Base-by-base conservation (phyloP, 64 coral and sea anemone genomes). In the Pocillopora damicornis region DNA sequence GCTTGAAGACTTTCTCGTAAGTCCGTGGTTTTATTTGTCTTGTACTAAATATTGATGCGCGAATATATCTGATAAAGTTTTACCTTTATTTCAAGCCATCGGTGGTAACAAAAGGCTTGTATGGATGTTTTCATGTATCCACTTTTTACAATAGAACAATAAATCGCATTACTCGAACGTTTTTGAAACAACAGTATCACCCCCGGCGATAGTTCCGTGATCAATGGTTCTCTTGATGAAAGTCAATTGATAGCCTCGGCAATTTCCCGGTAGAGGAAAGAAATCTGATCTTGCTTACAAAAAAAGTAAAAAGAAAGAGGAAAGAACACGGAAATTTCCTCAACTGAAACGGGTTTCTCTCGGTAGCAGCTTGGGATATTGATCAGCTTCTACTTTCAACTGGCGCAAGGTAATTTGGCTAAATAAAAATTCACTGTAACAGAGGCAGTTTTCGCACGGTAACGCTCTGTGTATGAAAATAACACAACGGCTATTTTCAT, bases 391-490 rank as follows among this genome's bases (percentile, higher is more conserved):
- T 51, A 23, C 18, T 23, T n/a, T 25, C 67, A 5, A 71, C 20
- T 25, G 66, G 9, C 66, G 4, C 22, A n/a, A 22, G 3, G 77
- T 59, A 20, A 11, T 60, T 72, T 67, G 7, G 16, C 64, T 71
- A 9, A 73, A 59, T 58, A 22, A 51, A 71, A 57, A 20, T 85
- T 58, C 22, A n/a, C 64, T 35, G n/a, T 2, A 73, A 18, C 81
- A 85, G 81, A 58, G 81, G 64, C 3, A 45, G 23, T 26, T 16
- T 58, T 85, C 81, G 81, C 81, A 72, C 65, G 64, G 37, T 72
- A 72, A 15, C 35, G 16, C 37, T 14, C 51, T 38, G 10, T 12
- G 9, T n/a, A 58, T 71, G 25, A 56, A 35, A 85, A 85, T 85
- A 85, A 72, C 45, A 71, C 22, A 67, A 23, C 62, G 20, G 34